Base-by-base conservation (phyloP, 2,113 vertebrate species). In the Chaetodon auriga region DNA sequence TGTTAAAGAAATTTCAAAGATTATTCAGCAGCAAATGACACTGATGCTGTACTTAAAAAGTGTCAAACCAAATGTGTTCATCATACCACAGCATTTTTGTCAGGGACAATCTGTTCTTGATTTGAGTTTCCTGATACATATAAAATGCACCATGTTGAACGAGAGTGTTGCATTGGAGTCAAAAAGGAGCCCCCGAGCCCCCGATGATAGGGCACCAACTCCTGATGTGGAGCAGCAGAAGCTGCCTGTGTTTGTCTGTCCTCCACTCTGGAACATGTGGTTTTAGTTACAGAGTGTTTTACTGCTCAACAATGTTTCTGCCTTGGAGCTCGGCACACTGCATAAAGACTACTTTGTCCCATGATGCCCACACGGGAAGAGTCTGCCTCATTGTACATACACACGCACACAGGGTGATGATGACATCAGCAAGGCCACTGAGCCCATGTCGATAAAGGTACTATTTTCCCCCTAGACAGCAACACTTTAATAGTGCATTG, bases 321-420 rank as follows among this genome's bases (percentile, higher is more conserved):
- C 92, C 93, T 95, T 83, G 85, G 90, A 95, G 94, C 93, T 83
- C 92, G 46, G 93, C 84, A 92, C 88, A 87, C 84, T 91, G 92
- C 92, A 96, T 95, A 96, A 96, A 96, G 95, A 92, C 90, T 91
- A 96, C 94, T 96, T 96, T 96, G 94, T 96, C 94, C 94, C 88
- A 75, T 80, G 76, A 87, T 95, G 94, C 94, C 93, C 94, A 94
- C 93, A 93, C 90, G 83, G 85, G 90, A 87, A 83, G 87, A 89
- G 88, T 76, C 87, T 83, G 84, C 76, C 80, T 88, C 88, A 82
- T 75, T 38, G 72, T 80, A 60, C 80, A 69, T 68, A 81, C 43
- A 65, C 64, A 80, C 35, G 35, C 64, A 75, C 77, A 85, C 75
- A 78, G 23, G 63, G 79, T 80, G 60, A 89, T 63, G 88, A 93